Evolutionary conservation across 2,797 vertebrate species (phyloP), one percentile per base, ranked within the genome.

Genomic region (Anas bahamensis): DNA sequence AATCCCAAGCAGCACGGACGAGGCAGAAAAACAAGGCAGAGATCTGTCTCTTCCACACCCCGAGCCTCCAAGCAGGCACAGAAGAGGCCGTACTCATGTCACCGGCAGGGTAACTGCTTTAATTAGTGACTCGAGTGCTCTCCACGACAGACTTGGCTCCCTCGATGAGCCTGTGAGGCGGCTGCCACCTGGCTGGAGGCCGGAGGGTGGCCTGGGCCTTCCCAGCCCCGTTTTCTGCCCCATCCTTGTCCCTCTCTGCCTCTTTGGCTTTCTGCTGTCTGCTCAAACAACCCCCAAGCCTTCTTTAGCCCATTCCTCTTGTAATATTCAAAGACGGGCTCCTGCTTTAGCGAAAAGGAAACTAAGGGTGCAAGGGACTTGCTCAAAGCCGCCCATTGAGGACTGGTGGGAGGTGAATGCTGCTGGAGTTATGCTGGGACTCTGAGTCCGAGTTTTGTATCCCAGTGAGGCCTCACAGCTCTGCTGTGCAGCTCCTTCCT

Each of bases 381-480:
- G 5, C 68, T 70, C 68, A 9, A 15, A 79, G 56, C 23, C 23
- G 8, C 9, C 21, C 23, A 13, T 1, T 1, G 8, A 48, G 1
- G 9, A 24, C 12, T 31, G 18, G 6, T 2, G 39, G 31, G 10
- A 50, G 83, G 23, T 53, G 46, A 37, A 70, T 71, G 46, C 46
- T 48, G 46, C 22, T 48, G 23, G 63, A 55, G 76, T 5, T n/a
- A 48, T 31, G n/a, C 14, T 0, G 0, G 8, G 26, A 9, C 10
- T 26, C 39, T 1, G 3, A 37, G 24, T 7, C 31, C 53, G 68
- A 29, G 28, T 12, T 76, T 60, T 41, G 9, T 17, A 17, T 13
- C 50, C 65, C 75, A 70, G 28, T 10, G 3, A 18, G 41, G 46
- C 50, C 63, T 52, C 80, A 44, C 13, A 88, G 35, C 55, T 22